These are phyloP conservation scores for Ciconia maguari DNA, from an alignment of 2,113 vertebrate species.

Conservation along the genomic window DNA sequence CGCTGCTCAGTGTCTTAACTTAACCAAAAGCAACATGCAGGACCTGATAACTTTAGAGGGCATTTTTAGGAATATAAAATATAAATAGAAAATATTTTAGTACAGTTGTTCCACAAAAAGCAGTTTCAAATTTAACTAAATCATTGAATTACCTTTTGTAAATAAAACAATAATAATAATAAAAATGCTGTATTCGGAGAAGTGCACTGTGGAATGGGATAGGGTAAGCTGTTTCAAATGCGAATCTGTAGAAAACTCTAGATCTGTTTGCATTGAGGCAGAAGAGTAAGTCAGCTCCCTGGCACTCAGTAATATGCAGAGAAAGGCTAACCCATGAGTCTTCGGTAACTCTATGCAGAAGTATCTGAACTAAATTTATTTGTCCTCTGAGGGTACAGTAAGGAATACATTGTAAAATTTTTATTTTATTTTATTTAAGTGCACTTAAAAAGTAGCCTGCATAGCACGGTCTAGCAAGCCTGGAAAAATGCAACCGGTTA, in stretches of 20 bases:
- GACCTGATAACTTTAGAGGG: not conserved
- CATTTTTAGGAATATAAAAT: not conserved
- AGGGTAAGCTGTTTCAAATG: not conserved
- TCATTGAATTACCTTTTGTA: not conserved
- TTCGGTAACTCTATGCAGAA: not conserved
- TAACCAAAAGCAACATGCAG: conserved; percentile 23
- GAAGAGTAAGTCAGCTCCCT: not conserved
- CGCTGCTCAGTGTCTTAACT: conserved; percentile 47
- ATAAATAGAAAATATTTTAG: not conserved
- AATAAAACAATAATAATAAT: not conserved
- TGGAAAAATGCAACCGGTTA: not conserved
- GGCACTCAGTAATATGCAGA: not conserved
- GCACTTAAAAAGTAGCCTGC: not conserved
- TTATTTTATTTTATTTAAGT: not conserved
- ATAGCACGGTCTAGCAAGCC: not conserved
- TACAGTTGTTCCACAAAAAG: not conserved
- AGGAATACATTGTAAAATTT: not conserved
- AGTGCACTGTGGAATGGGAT: not conserved
- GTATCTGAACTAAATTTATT: not conserved
- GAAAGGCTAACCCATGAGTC: not conserved
- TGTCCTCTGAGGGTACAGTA: not conserved
- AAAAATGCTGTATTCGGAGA: not conserved
- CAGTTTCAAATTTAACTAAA: not conserved
- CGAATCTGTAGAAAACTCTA: not conserved
- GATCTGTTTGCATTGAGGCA: not conserved